phyloP scores from a whole-genome alignment of 2,113 vertebrate genomes.

The Climacteris rufus region DNA sequence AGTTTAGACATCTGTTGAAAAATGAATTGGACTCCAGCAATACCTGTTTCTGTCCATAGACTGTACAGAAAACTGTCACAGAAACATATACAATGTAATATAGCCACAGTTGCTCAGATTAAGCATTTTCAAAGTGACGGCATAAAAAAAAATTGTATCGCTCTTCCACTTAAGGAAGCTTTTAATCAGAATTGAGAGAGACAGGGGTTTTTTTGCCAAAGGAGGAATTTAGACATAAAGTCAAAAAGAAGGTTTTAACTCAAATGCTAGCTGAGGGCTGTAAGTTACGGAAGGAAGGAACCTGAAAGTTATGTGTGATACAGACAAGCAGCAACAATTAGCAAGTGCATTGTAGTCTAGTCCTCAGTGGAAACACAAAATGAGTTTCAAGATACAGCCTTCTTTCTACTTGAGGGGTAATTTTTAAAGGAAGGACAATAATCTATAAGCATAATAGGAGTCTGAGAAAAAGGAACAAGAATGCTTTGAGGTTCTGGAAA shows the following conservation, averaged over 20 bases:
- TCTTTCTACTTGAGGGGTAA: not conserved
- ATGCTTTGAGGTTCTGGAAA: not conserved
- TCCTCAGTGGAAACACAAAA: not conserved
- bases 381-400: not conserved
- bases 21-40: not conserved
- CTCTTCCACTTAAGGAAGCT: not conserved
- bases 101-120: not conserved
- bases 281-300: not conserved
- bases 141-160: not conserved
- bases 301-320: not conserved
- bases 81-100: not conserved
- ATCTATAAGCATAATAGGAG: not conserved
- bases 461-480: not conserved
- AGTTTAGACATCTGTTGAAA: not conserved
- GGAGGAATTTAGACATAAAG: not conserved
- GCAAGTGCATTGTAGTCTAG: not conserved
- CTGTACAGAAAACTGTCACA: not conserved
- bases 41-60: not conserved
- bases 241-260: not conserved
- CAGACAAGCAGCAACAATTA: fast-evolving
- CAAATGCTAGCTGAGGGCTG: not conserved
- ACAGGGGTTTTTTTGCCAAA: not conserved
- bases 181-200: not conserved
- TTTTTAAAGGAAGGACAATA: not conserved
- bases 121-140: not conserved